Evolutionary conservation across 64 coral and sea anemone species (phyloP), one percentile per base, ranked within the genome.

Genomic region (Dendronephthya gigantea): DNA sequence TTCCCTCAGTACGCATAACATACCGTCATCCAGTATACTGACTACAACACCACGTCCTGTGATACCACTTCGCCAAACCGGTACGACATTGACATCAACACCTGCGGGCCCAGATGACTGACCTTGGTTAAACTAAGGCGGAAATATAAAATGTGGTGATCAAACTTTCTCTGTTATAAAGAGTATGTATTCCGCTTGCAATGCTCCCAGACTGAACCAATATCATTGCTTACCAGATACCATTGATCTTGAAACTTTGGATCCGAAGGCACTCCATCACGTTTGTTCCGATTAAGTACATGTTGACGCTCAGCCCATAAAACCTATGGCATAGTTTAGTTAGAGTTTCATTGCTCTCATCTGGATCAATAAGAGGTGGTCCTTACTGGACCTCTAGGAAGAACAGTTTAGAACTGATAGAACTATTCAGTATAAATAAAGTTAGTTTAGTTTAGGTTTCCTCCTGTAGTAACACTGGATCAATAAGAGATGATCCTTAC

Each of bases 151-250:
- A 82, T 31, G 31, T 35, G 49, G 0, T 74, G 68, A 15, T 74
- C 11, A 30, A 74, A 30, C 68, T 30, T 74, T n/a, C n/a, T n/a
- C n/a, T n/a, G n/a, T n/a, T n/a, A n/a, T n/a, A n/a, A n/a, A n/a
- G n/a, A n/a, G n/a, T n/a, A n/a, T n/a, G n/a, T n/a, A n/a, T n/a
- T n/a, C n/a, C n/a, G n/a, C n/a, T n/a, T n/a, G n/a, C n/a, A n/a
- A n/a, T n/a, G n/a, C n/a, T n/a, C n/a, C n/a, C n/a, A n/a, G n/a
- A n/a, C n/a, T n/a, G n/a, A n/a, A n/a, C n/a, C n/a, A n/a, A n/a
- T n/a, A n/a, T n/a, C n/a, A n/a, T n/a, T n/a, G n/a, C 94, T 82
- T 83, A 98, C 95, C 88, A 98, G 82, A 88, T 98, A 98, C 95
- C 95, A 98, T 68, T 98, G 95, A 87, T 98, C 95, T 41, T 70